A percentile compares a stretch with the other conserved stretches of the same genome.
Conservation (phyloP, 2,113 vertebrate species). For the Cyprinodon tularosa region DNA sequence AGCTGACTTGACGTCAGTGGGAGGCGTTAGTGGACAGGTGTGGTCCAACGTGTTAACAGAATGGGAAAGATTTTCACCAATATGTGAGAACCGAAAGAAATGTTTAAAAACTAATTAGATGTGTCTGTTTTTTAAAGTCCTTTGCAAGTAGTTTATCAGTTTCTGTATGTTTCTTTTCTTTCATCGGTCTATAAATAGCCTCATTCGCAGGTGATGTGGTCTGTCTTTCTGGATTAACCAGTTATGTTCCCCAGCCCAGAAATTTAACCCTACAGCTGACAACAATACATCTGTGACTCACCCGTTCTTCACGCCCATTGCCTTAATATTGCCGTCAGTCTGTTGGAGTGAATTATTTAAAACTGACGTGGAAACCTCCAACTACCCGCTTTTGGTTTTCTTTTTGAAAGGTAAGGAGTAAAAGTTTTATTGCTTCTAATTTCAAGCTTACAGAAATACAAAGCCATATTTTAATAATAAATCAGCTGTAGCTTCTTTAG, state of each 20-base stretch:
- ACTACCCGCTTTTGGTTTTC: neutral
- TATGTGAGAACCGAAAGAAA: too few species aligned
- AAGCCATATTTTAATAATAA: neutral
- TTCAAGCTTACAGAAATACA: neutral
- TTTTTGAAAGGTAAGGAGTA: neutral
- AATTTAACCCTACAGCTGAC: neutral
- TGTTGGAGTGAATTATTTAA: neutral
- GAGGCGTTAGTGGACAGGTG: too few species aligned
- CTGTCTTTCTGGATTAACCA: slow-evolving; percentile 56
- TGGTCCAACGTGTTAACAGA: too few species aligned
- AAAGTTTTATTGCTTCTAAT: neutral
- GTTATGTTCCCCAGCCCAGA: neutral
- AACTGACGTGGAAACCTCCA: too few species aligned
- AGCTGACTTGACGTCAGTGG: too few species aligned
- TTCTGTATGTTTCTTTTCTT: neutral
- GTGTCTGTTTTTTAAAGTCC: too few species aligned
- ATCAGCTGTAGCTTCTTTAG: neutral
- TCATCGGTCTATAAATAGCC: neutral
- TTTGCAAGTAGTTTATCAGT: neutral
- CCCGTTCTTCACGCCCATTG: neutral
- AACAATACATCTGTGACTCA: slow-evolving; percentile 15
- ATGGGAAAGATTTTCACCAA: too few species aligned
- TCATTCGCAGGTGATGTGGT: neutral
- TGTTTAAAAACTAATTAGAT: too few species aligned
- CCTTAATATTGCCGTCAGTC: neutral